Evolutionary conservation across 2,113 vertebrate species (phyloP), one percentile per base, ranked within the genome.

Genomic region (Apodemus sylvaticus): DNA sequence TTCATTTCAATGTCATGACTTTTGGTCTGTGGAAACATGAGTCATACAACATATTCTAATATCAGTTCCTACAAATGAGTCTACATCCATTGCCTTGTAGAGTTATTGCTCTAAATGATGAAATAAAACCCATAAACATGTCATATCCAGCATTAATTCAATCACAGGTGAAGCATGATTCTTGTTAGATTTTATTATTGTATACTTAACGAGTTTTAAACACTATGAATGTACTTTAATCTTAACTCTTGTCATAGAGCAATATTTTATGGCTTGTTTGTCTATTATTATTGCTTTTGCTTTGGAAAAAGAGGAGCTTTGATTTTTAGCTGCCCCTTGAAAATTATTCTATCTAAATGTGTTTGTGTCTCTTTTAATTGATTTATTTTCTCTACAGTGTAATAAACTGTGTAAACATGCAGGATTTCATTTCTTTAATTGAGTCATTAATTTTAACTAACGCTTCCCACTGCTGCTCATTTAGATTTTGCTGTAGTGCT

Each of bases 111-210:
- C 60, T 82, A 91, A 83, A 73, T 78, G 53, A 90, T 20, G 14
- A 87, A 60, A 94, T 87, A 92, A 87, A 93, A 29, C 55, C 0
- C 36, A 2, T 31, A 86, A 77, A 22, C 4, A 20, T 51, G 31
- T 13, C 62, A 1, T 58, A 58, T 68, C 17, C 20, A 93, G 8
- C 51, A 86, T 26, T 3, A 29, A 74, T 45, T 83, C 39, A 91
- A 48, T 53, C 93, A 78, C 94, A 58, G 70, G 42, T 5, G 79
- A 73, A 79, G 5, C 78, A 78, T 29, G 36, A 29, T 85, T 94
- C 58, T 51, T 77, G 20, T 79, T 86, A 31, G 20, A 13, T 88
- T 95, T 96, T 86, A 58, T 81, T 87, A 81, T 90, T 83, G 60
- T 88, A 29, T 53, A 73, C 13, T 88, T 83, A 20, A 39, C 7